Evolutionary conservation across 2,113 vertebrate genomes (phyloP), one percentile per base, ranked within the genome.

Genomic region (Columba janthina): DNA sequence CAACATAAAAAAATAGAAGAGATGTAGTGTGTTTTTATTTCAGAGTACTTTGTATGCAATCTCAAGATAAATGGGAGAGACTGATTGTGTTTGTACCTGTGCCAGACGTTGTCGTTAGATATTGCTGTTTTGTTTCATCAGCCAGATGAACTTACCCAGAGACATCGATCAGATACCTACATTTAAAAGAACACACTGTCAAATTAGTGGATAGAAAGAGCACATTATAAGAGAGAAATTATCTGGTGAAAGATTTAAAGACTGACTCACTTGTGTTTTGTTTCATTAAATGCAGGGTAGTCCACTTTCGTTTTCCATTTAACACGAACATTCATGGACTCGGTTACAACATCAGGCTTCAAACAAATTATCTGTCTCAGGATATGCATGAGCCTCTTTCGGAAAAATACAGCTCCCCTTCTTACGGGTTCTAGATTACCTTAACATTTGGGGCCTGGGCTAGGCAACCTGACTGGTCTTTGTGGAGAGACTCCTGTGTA

Each of bases 61-160:
- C 64, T 79, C 46, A 88, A 96, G 94, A 97, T 96, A 95, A 97
- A 97, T 96, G 95, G 31, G 91, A 92, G 85, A 88, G 73, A 62
- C 91, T 86, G 95, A 96, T 92, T 95, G 94, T 91, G 84, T 96
- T 95, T 96, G 92, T 97, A 95, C 85, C 89, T 85, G 95, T 94
- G 96, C 96, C 95, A 97, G 85, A 94, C 0, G 5, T 90, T 94
- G 96, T 95, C 74, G 22, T 89, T 94, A 93, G 94, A 94, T 96
- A 94, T 97, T 95, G 90, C 96, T 96, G 94, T 66, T 97, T 97
- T 96, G 96, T 96, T 97, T 98, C 96, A 97, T 96, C 94, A 97
- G 85, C 77, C 93, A 95, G 93, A 97, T 94, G 93, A 96, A 92
- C 19, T 96, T 96, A 93, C 58, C 61, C 50, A 58, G 82, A 57